A percentile compares a stretch with the other conserved stretches of the same genome.
phyloP scores from a whole-genome alignment of 35 echinoderm and acorn worm genomes.

The Holothuria glaberrima region DNA sequence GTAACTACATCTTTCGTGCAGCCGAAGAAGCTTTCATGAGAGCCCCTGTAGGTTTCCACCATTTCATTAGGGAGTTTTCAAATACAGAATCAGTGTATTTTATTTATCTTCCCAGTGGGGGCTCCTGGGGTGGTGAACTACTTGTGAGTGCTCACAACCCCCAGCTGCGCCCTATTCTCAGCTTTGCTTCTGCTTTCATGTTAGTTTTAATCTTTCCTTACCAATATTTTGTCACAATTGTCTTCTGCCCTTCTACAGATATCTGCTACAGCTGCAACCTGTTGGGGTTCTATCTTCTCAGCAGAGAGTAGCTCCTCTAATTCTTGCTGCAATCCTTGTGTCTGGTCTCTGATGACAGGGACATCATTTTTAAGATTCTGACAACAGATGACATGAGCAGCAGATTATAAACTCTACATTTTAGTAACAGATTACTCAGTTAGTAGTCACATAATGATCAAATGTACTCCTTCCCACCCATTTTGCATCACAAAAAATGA shows the following conservation, averaged over 20 bases:
- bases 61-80: too few relatives aligned
- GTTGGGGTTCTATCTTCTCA: conserved; percentile 16
- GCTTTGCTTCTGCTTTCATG: not conserved
- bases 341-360: not conserved
- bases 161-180: not conserved
- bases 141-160: too few relatives aligned
- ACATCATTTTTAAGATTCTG: not conserved
- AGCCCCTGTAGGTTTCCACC: too few relatives aligned
- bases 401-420: not conserved
- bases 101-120: too few relatives aligned
- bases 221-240: not conserved
- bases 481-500: not conserved
- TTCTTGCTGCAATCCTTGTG: not conserved
- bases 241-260: not conserved
- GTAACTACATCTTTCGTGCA: too few relatives aligned
- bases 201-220: not conserved
- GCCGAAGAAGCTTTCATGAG: too few relatives aligned
- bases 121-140: too few relatives aligned
- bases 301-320: not conserved
- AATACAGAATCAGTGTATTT: too few relatives aligned
- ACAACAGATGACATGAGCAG: not conserved
- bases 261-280: not conserved
- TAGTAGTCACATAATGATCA: not conserved
- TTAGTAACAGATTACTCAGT: not conserved
- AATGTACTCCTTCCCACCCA: too few relatives aligned